Percentiles rank a stretch among this genome's conserved stretches.
Evolutionary conservation across 1,140 invertebrate genomes (phyloP).

Genomic region (Drosophila busckii): DNA sequence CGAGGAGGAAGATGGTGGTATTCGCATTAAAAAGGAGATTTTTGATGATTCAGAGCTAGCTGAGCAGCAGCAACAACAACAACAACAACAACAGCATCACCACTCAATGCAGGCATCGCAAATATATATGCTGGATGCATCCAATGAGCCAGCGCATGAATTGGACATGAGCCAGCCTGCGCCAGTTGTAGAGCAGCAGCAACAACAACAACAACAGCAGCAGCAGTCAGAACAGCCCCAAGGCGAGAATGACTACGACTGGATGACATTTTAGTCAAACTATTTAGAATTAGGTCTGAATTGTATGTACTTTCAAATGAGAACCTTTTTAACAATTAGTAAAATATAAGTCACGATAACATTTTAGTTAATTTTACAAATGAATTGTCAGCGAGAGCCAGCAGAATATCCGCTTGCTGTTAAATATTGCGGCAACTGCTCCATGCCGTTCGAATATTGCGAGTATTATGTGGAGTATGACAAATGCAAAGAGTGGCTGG

Average conservation of each 20-base stretch:
- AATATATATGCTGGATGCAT: conserved; percentile 44
- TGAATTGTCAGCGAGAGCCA: no score
- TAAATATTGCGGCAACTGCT: conserved; percentile 95
- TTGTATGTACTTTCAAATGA: no score
- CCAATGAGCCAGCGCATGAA: conserved; percentile 35
- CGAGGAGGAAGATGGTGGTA: conserved; percentile 80
- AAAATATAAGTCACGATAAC: no score
- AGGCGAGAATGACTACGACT: conserved; percentile 68
- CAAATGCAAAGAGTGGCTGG: conserved; percentile 97
- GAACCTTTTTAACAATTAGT: no score
- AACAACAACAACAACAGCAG: conserved; percentile 35
- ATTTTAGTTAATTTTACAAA: no score
- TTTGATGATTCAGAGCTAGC: conserved; percentile 46
- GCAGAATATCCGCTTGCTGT: conserved; percentile 93
- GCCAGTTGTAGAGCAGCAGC: conserved; percentile 26
- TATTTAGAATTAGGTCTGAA: no score
- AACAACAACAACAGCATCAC: conserved; percentile 16
- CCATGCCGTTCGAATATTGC: conserved; percentile 96
- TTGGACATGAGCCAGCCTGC: conserved; percentile 25
- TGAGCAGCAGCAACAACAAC: conserved; percentile 14
- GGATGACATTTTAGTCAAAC: conserved; percentile 49
- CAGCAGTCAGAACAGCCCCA: conserved; percentile 34
- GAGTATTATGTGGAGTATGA: conserved; percentile 98
- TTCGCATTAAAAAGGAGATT: conserved; percentile 61
- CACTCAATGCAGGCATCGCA: conserved; percentile 31